Evolutionary conservation across 2,113 vertebrate genomes (phyloP), one percentile per base, ranked within the genome.

Genomic region (Tragulus kanchil): DNA sequence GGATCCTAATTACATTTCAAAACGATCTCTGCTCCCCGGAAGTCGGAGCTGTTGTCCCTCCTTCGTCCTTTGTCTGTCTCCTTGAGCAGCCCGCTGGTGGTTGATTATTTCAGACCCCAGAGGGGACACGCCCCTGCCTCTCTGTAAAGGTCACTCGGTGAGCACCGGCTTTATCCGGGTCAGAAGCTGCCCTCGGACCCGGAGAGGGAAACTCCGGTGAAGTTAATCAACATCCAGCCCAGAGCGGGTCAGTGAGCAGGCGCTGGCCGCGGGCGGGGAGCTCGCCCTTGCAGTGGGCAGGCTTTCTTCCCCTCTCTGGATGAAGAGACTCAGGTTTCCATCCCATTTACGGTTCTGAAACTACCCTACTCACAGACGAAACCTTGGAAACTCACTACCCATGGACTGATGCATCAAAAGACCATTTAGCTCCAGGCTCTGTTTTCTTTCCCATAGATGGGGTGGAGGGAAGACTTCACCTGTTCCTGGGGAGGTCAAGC

Each of bases 361-460:
- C 58, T 11, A 21, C 4, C 26, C 62, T 58, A 94, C 6, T 10
- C 52, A 85, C 94, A 0, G 1, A 90, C 31, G 97, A 98, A 94
- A 26, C 23, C 97, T 96, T 94, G 95, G 95, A 97, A 98, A 97
- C 88, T 93, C 95, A 61, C 12, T 90, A 98, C 97, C 82, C 28
- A 42, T 64, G 87, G 77, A 67, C 42, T 9, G 14, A 17, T 0
- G 42, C 64, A 56, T 16, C 8, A 6, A 85, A 97, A 91, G 31
- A 83, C 87, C 83, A 2, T 13, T 6, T 1, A 81, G 82, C 85
- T 75, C 65, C 75, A 90, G 97, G 90, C 95, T 93, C 64, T 87
- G 62, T 54, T 97, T 81, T 90, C 85, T 85, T 95, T 97, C 89
- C 87, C 62, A 45, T 12, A 90, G 84, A 73, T 48, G 84, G 23